Percentiles rank a stretch among this genome's conserved stretches.
Evolutionary conservation across 2,797 vertebrate genomes (phyloP).

Genomic region (Holocentrus rufus): DNA sequence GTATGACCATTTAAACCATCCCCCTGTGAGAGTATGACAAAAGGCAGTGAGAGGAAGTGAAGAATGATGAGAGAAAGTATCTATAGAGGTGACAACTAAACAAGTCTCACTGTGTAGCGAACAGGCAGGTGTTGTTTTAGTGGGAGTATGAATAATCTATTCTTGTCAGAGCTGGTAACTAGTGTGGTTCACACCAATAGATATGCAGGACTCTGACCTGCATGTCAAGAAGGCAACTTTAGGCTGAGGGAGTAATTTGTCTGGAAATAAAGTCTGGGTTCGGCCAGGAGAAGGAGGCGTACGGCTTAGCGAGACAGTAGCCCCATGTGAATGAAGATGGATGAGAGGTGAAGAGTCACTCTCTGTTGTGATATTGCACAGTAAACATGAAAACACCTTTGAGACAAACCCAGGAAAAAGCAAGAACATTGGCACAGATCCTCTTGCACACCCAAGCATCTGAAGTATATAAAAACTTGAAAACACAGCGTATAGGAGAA

Average conservation of each 20-base stretch:
- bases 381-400: constrained; percentile 44
- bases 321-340: constrained; percentile 61
- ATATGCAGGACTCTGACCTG: constrained; percentile 58
- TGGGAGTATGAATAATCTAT: constrained; percentile 10
- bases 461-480: constrained; percentile 52
- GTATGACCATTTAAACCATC: constrained; percentile 10
- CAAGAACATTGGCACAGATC: constrained; percentile 23
- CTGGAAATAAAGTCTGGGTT: constrained; percentile 42
- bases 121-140: constrained; percentile 27
- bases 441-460: constrained; percentile 39
- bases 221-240: constrained; percentile 42
- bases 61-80: constrained; percentile 16
- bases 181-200: constrained; percentile 22
- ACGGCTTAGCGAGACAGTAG: constrained; percentile 40
- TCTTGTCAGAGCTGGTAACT: constrained; percentile 42
- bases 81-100: constrained; percentile 31
- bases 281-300: constrained; percentile 44
- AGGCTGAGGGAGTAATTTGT: constrained; percentile 47
- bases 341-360: constrained; percentile 52
- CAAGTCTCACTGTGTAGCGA: not conserved
- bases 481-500: constrained; percentile 22
- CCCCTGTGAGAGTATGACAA: constrained; percentile 17
- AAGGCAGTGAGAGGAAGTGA: constrained; percentile 21
- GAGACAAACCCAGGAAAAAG: constrained; percentile 40
- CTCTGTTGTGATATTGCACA: constrained; percentile 32